These are phyloP conservation scores for Polydrusus cervinus DNA, from an alignment of 2,888 invertebrate genomes.

Conservation along the genomic window DNA sequence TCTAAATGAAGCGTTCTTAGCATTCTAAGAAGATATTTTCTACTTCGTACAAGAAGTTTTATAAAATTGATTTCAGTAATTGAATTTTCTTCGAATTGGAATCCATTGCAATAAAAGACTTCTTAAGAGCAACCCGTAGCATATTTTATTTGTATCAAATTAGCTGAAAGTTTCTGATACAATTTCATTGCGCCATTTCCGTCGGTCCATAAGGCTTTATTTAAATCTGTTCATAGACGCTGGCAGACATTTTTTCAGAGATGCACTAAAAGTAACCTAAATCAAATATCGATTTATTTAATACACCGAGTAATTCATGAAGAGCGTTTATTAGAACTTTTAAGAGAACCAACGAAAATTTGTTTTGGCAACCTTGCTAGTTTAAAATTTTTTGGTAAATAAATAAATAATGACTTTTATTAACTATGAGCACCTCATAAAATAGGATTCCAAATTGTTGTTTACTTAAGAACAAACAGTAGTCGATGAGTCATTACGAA, in stretches of 20 bases:
- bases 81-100: conserved; percentile 18
- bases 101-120: conserved; percentile 11
- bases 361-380: too few species aligned
- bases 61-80: conserved; percentile 12
- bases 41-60: not conserved
- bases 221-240: not conserved
- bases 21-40: conserved; percentile 1
- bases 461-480: too few species aligned
- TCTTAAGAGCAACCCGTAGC: conserved; percentile 2
- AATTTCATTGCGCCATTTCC: not conserved
- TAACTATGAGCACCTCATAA: too few species aligned
- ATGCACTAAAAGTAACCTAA: not conserved
- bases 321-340: too few species aligned
- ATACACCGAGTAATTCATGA: too few species aligned
- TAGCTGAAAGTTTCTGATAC: conserved; percentile 16
- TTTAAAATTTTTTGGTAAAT: too few species aligned
- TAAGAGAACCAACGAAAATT: too few species aligned
- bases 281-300: too few species aligned
- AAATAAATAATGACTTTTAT: too few species aligned
- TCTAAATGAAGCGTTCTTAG: not conserved
- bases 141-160: conserved; percentile 23
- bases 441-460: too few species aligned
- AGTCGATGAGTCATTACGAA: too few species aligned
- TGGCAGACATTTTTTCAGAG: not conserved
- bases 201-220: not conserved